These are phyloP conservation scores for Phlogophora meticulosa DNA, from an alignment of 2,888 invertebrate species.

Conservation along the genomic window DNA sequence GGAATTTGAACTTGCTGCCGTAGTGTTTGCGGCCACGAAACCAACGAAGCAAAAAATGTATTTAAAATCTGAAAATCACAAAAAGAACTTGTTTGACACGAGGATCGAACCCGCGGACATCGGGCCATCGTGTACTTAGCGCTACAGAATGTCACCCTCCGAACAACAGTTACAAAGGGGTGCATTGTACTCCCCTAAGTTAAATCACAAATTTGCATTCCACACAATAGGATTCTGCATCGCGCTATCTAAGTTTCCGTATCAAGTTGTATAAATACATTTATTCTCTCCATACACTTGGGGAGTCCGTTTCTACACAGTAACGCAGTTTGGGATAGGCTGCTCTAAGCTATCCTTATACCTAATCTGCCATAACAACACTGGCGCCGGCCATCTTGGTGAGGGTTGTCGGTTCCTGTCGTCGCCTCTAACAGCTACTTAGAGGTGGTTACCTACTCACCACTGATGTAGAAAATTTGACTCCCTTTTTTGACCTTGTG, in stretches of 20 bases:
- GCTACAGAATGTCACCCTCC: too few relatives aligned
- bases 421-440: not conserved
- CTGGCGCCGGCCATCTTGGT: not conserved
- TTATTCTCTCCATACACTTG: not conserved
- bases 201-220: too few relatives aligned
- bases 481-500: not conserved
- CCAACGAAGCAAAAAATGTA: too few relatives aligned
- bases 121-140: too few relatives aligned
- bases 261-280: not conserved
- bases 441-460: not conserved
- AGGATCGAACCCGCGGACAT: too few relatives aligned
- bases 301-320: not conserved
- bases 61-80: too few relatives aligned
- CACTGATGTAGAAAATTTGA: not conserved
- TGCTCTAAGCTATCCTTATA: not conserved
- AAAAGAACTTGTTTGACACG: too few relatives aligned
- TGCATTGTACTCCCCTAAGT: too few relatives aligned
- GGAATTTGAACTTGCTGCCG: too few relatives aligned
- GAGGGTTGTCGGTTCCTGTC: not conserved
- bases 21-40: too few relatives aligned
- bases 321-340: not conserved
- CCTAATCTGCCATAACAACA: too few relatives aligned
- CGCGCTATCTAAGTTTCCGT: conserved; percentile 3
- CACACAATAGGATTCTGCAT: not conserved
- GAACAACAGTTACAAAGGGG: too few relatives aligned